Percentiles rank a stretch among this genome's conserved stretches.
Evolutionary conservation across 2,113 vertebrate species (phyloP).

Genomic region (Nannobrachium achirus): DNA sequence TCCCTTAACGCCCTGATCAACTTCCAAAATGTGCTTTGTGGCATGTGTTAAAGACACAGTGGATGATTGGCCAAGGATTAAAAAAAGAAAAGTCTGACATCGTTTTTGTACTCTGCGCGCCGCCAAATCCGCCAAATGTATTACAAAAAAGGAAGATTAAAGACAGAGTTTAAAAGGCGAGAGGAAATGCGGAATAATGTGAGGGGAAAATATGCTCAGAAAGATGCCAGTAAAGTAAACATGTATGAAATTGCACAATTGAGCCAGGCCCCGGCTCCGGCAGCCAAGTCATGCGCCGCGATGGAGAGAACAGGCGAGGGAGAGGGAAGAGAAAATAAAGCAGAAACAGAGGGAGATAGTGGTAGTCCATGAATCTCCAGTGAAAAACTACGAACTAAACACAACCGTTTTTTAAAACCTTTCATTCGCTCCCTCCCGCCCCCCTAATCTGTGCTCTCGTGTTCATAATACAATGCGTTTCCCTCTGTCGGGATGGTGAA

Average conservation of each 20-base stretch:
- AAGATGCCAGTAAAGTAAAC: conserved; percentile 79
- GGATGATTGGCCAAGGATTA: conserved; percentile 42
- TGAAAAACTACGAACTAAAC: conserved; percentile 52
- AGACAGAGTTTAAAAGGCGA: conserved; percentile 63
- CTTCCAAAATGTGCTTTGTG: conserved; percentile 70
- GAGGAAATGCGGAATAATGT: conserved; percentile 57
- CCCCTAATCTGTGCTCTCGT: background rate
- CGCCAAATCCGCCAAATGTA: conserved; percentile 51
- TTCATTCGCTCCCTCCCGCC: conserved; percentile 1
- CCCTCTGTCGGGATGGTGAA: conserved; percentile 9
- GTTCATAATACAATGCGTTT: conserved; percentile 17
- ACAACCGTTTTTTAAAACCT: conserved; percentile 18
- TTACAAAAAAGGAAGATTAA: conserved; percentile 63
- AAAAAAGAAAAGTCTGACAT: conserved; percentile 39
- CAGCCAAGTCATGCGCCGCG: conserved; percentile 67
- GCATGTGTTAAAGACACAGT: conserved; percentile 69
- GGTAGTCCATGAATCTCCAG: conserved; percentile 38
- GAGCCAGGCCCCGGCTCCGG: conserved; percentile 52
- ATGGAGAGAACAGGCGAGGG: conserved; percentile 55
- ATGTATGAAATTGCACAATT: conserved; percentile 78
- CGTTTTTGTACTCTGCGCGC: conserved; percentile 56
- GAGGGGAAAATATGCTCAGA: conserved; percentile 60
- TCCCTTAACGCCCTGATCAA: conserved; percentile 74
- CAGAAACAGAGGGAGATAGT: conserved; percentile 6
- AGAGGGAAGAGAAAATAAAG: background rate